A percentile compares a stretch with the other conserved stretches of the same genome.
These are phyloP conservation scores for Antheraea pernyi DNA, from an alignment of 1,140 invertebrate genomes.

Conservation along the genomic window DNA sequence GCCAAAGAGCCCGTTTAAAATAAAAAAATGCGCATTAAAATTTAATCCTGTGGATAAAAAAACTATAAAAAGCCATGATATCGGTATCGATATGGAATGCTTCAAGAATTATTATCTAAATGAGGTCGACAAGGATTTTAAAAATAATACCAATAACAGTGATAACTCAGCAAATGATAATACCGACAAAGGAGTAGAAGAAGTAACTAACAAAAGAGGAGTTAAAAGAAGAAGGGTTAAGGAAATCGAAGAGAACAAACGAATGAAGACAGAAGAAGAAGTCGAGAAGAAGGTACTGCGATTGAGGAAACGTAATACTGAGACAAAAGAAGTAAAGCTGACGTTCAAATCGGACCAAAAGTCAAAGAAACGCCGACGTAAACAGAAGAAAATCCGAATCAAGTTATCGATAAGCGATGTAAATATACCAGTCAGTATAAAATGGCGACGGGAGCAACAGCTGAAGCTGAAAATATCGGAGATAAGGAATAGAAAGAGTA, in stretches of 20 bases:
- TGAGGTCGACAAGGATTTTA: slow-evolving; percentile 40
- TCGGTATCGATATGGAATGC: slow-evolving; percentile 51
- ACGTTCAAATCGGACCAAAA: background rate
- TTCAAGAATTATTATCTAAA: slow-evolving; percentile 59
- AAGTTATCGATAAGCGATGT: slow-evolving; percentile 40
- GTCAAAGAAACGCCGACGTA: slow-evolving; percentile 13
- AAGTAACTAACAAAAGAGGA: background rate
- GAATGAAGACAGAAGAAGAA: slow-evolving; percentile 8
- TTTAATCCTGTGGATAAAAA: slow-evolving; percentile 47
- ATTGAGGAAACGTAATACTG: background rate
- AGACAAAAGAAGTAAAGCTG: background rate
- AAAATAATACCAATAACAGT: background rate
- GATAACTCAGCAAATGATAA: background rate
- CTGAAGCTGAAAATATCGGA: slow-evolving; percentile 41
- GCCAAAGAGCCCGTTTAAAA: slow-evolving; percentile 25
- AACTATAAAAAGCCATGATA: slow-evolving; percentile 25
- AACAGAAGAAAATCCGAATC: slow-evolving; percentile 19
- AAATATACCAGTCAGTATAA: slow-evolving; percentile 49
- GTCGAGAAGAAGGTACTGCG: background rate
- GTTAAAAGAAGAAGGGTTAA: background rate
- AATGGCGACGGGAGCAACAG: slow-evolving; percentile 32
- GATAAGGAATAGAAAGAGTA: slow-evolving; percentile 21
- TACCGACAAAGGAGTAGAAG: background rate
- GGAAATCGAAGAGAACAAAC: slow-evolving; percentile 13
- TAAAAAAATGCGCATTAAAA: slow-evolving; percentile 43